Conservation (phyloP, 1,140 invertebrate species). For the Drosophila rhopaloa region DNA sequence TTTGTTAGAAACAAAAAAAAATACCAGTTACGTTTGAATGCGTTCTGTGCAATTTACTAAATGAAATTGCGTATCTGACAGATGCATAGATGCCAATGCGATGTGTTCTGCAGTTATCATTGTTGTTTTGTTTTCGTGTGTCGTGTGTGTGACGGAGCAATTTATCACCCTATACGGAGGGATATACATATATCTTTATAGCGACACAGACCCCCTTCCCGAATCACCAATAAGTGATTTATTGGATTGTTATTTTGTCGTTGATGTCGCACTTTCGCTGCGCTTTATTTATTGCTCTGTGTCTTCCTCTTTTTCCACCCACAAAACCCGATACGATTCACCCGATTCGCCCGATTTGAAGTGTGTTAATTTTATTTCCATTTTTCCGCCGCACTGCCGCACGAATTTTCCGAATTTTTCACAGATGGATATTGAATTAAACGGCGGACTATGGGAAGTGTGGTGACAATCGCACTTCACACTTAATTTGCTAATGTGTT, state of each 20-base stretch:
- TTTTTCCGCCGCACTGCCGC: conserved; percentile 37
- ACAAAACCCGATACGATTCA: conserved; percentile 1
- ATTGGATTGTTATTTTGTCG: conserved; percentile 81
- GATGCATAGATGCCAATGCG: conserved; percentile 47
- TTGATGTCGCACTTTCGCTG: conserved; percentile 77
- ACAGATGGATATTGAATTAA: conserved; percentile 33
- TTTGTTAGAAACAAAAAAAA: conserved; percentile 7
- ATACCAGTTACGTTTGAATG: conserved; percentile 36
- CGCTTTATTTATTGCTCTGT: conserved; percentile 72
- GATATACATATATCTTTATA: conserved; percentile 8
- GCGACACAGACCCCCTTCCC: background rate
- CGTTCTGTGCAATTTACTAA: conserved; percentile 64
- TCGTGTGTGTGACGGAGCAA: conserved; percentile 36
- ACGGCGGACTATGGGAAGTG: conserved; percentile 23
- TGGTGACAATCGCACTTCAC: conserved; percentile 13
- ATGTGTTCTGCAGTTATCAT: conserved; percentile 59
- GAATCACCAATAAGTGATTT: conserved; percentile 70
- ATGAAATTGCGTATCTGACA: conserved; percentile 71
- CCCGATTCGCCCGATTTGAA: conserved; percentile 39
- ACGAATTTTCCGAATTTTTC: conserved; percentile 30
- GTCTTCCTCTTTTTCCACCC: background rate
- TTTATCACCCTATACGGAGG: conserved; percentile 46
- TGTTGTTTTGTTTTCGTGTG: conserved; percentile 49
- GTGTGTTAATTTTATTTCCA: conserved; percentile 77
- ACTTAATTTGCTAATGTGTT: conserved; percentile 48